These are phyloP conservation scores for Coracias cyanogaster DNA, from an alignment of 2,797 vertebrate species.

Conservation along the genomic window DNA sequence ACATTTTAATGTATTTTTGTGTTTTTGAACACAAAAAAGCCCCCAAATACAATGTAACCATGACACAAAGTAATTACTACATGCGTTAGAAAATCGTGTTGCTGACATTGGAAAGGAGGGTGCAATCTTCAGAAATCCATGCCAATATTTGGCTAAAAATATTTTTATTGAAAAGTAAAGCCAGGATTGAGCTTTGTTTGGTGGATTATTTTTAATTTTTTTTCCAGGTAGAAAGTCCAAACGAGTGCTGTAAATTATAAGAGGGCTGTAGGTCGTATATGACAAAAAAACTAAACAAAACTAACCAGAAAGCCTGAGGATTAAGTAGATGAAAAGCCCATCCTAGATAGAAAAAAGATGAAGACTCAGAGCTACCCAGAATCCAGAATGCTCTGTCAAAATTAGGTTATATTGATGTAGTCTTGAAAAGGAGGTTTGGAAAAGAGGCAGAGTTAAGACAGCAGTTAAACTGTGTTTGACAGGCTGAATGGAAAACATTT, in stretches of 20 bases:
- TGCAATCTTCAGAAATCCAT: conserved; percentile 1
- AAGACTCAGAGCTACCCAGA: not conserved
- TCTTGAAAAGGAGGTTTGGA: conserved; percentile 35
- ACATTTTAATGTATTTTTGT: not conserved
- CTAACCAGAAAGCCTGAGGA: conserved; percentile 13
- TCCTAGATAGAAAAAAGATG: conserved; percentile 51
- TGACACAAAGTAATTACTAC: not conserved
- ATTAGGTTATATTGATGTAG: conserved; percentile 21
- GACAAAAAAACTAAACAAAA: conserved; percentile 28
- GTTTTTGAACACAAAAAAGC: not conserved
- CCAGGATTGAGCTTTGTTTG: not conserved
- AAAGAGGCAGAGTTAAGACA: conserved; percentile 38
- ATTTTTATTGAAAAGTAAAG: conserved; percentile 60
- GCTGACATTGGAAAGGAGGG: conserved; percentile 25
- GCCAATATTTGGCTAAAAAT: conserved; percentile 28
- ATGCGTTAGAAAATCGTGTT: conserved; percentile 22
- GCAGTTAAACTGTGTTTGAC: conserved; percentile 45
- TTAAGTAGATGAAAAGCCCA: conserved; percentile 9
- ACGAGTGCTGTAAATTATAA: conserved; percentile 6
- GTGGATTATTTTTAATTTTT: not conserved
- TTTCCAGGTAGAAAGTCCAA: not conserved
- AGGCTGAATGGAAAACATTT: conserved; percentile 61
- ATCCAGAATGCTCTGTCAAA: conserved; percentile 50
- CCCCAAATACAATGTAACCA: not conserved
- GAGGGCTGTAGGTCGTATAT: not conserved